These are phyloP conservation scores for Holothuria scabra DNA, from an alignment of 53 echinoderm and acorn worm species.

Conservation along the genomic window DNA sequence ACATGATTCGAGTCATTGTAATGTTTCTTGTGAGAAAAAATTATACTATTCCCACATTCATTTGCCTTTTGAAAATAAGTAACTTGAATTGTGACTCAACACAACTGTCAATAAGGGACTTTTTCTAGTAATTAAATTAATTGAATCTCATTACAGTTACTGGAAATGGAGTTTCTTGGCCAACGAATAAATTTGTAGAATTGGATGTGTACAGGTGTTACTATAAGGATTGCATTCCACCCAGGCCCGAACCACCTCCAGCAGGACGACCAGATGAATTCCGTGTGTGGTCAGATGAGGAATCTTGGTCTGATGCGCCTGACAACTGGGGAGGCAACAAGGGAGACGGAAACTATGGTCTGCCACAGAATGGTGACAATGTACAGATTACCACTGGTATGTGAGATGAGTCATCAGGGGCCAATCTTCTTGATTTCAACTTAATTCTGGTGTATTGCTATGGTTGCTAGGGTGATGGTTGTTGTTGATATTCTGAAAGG, in stretches of 20 bases:
- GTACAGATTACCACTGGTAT: constrained; percentile 84
- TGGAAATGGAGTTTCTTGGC: constrained; percentile 64
- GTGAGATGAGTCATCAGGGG: neutral
- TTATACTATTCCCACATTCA: too few relatives aligned
- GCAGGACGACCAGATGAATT: constrained; percentile 64
- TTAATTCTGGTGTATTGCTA: too few relatives aligned
- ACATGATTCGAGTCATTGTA: too few relatives aligned
- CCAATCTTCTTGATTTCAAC: too few relatives aligned
- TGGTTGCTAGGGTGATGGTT: too few relatives aligned
- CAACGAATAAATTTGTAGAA: constrained; percentile 42
- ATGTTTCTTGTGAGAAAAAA: too few relatives aligned
- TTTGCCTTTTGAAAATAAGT: too few relatives aligned
- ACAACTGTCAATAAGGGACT: too few relatives aligned
- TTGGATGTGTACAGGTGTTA: constrained; percentile 90
- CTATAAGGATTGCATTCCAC: constrained; percentile 79
- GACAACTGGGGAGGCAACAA: constrained; percentile 76
- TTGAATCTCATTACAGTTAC: constrained; percentile 67
- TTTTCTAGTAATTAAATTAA: too few relatives aligned
- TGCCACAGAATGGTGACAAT: constrained; percentile 73
- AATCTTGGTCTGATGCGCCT: constrained; percentile 78
- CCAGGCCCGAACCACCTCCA: constrained; percentile 69
- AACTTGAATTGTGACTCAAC: too few relatives aligned
- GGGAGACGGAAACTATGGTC: constrained; percentile 55
- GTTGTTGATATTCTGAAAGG: too few relatives aligned
- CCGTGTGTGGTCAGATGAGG: constrained; percentile 74